Evolutionary conservation across 2,888 invertebrate genomes (phyloP), one percentile per base, ranked within the genome.

Genomic region (Synergus itoensis): DNA sequence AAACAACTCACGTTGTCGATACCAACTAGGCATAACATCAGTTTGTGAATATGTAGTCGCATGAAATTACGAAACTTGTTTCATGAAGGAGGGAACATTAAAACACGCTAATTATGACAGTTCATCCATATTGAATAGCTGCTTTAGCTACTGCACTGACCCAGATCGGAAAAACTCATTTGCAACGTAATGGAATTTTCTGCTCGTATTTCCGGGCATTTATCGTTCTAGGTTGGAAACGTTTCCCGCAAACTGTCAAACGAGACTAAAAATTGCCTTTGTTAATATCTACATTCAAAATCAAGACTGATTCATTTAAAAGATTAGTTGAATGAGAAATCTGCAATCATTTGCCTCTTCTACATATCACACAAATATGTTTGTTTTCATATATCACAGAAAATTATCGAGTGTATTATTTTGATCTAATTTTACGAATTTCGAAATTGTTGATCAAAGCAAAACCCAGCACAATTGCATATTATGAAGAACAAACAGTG

Each of bases 111-210:
- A 73, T 73, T 73, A 73, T 73, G 73, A 73, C 73, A 73, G 73
- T 73, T 53, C 73, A 73, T 69, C 48, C 48, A 69, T 69, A 69
- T 69, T 69, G 69, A 69, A 69, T 69, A 69, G 69, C 53, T 73
- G 73, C 73, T 73, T 73, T 53, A 73, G 73, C 73, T 28, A 36
- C 48, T 53, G 73, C 73, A 53, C 48, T 73, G 73, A 73, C 73
- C 73, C 73, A 73, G 16, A 73, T 73, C 73, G 53, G 73, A 73
- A 73, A 73, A 73, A 73, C 73, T 73, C 73, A 73, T 73, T 73
- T 73, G 53, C 73, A 73, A 73, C 73, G 48, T 73, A 73, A 73
- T 73, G 73, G 73, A 73, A 73, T 73, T 73, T 73, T 73, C 73
- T 73, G 53, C 73, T 73, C 73, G 73, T 73, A 73, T 73, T 73